Evolutionary conservation across 2,888 invertebrate genomes (phyloP).

Genomic region (Lobophora halterata): DNA sequence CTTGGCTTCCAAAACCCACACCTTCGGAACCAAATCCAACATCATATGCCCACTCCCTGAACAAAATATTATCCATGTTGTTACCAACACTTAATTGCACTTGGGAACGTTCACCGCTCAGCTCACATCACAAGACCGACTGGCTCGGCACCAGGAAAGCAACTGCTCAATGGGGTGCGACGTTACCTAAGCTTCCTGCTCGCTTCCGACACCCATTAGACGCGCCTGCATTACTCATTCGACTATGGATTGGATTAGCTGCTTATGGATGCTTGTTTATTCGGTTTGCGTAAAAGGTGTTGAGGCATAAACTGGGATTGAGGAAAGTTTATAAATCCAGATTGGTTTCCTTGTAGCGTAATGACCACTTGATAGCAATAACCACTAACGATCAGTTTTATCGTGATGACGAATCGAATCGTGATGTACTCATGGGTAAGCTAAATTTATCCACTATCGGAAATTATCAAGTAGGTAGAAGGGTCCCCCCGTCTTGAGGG

Average conservation of each 20-base stretch:
- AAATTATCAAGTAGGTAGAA: no score
- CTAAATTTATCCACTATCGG: no score
- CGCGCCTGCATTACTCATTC: conserved; percentile 47
- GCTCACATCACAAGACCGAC: conserved; percentile 40
- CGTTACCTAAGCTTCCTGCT: conserved; percentile 63
- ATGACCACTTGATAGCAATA: no score
- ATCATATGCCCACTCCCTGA: conserved; percentile 25
- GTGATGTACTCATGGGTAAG: no score
- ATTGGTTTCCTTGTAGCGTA: no score
- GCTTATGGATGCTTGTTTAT: conserved; percentile 3
- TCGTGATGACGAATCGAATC: no score
- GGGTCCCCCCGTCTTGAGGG: no score
- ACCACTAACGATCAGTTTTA: no score
- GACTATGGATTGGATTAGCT: conserved; percentile 20
- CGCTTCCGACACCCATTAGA: conserved; percentile 55
- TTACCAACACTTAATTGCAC: conserved; percentile 2
- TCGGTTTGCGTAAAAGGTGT: conserved; percentile 1
- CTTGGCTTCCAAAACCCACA: conserved; percentile 14
- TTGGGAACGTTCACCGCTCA: neutral
- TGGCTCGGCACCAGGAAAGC: conserved; percentile 42
- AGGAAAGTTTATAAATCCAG: no score
- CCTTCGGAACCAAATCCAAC: conserved; percentile 21
- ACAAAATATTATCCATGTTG: conserved; percentile 27
- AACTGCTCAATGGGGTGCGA: conserved; percentile 50
- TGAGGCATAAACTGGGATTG: no score